Evolutionary conservation across 1,140 invertebrate genomes (phyloP).

Genomic region (Meloidogyne chitwoodi): DNA sequence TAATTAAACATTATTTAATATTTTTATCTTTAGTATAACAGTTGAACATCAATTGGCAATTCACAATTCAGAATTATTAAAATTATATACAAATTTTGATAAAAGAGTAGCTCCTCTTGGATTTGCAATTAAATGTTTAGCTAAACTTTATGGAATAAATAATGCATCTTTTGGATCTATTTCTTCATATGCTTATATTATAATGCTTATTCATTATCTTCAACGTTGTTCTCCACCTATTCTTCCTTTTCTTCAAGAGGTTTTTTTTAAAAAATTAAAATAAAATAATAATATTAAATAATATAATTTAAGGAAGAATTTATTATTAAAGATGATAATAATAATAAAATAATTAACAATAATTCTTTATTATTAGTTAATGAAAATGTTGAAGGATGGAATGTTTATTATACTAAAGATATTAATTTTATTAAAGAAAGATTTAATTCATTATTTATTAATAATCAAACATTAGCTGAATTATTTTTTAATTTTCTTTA

Average conservation of each 20-base stretch:
- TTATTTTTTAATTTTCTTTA: constrained; percentile 15
- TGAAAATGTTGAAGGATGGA: constrained; percentile 18
- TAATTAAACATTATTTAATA: too few species aligned
- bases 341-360: too few species aligned
- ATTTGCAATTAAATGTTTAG: constrained; percentile 20
- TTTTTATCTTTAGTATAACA: background rate
- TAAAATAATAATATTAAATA: background rate
- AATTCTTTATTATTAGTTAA: background rate
- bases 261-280: background rate
- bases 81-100: constrained; percentile 13
- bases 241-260: constrained; percentile 19
- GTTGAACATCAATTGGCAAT: constrained; percentile 12
- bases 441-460: background rate
- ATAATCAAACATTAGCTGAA: constrained; percentile 6
- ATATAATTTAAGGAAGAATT: background rate
- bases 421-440: background rate
- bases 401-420: constrained; percentile 11
- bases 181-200: constrained; percentile 20
- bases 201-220: constrained; percentile 22
- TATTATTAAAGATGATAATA: background rate
- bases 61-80: constrained; percentile 23
- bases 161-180: constrained; percentile 18
- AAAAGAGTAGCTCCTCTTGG: constrained; percentile 16
- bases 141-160: constrained; percentile 15
- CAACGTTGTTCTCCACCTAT: constrained; percentile 17